Evolutionary conservation across 2,888 invertebrate genomes (phyloP).

Genomic region (Ectropis crepuscularia): DNA sequence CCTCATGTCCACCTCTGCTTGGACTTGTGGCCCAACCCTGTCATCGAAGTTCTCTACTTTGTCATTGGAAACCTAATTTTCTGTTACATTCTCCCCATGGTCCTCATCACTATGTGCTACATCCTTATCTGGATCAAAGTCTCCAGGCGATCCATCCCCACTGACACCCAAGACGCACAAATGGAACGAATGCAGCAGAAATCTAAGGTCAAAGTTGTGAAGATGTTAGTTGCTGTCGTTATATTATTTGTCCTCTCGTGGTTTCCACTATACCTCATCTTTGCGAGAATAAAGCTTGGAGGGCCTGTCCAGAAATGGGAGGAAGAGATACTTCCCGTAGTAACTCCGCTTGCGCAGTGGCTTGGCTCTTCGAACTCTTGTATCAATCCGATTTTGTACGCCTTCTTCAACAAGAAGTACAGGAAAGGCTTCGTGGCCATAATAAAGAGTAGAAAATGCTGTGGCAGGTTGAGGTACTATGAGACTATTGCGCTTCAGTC

Average conservation of each 20-base stretch:
- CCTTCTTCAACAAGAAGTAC: constrained; percentile 97
- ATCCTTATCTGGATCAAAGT: constrained; percentile 96
- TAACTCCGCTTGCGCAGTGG: constrained; percentile 96
- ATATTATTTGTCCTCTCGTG: constrained; percentile 97
- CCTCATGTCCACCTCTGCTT: constrained; percentile 91
- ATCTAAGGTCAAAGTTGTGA: constrained; percentile 97
- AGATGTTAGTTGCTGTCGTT: constrained; percentile 97
- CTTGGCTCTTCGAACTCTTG: constrained; percentile 97
- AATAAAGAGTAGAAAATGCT: constrained; percentile 93
- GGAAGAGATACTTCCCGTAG: constrained; percentile 91
- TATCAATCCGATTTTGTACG: constrained; percentile 97
- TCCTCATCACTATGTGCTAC: constrained; percentile 96
- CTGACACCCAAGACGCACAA: constrained; percentile 95
- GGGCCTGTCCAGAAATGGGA: constrained; percentile 90
- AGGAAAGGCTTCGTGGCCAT: constrained; percentile 95
- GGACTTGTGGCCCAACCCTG: constrained; percentile 94
- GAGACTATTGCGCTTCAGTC: constrained; percentile 94
- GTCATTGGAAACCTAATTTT: constrained; percentile 94
- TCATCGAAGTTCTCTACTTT: constrained; percentile 94
- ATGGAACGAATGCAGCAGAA: constrained; percentile 97
- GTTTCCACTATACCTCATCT: constrained; percentile 96
- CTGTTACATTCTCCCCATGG: constrained; percentile 96
- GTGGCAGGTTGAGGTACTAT: constrained; percentile 93
- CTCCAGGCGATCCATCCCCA: constrained; percentile 94
- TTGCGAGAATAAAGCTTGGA: constrained; percentile 93